Base-by-base conservation (phyloP, 2,888 invertebrate genomes). In the Diploptera punctata region DNA sequence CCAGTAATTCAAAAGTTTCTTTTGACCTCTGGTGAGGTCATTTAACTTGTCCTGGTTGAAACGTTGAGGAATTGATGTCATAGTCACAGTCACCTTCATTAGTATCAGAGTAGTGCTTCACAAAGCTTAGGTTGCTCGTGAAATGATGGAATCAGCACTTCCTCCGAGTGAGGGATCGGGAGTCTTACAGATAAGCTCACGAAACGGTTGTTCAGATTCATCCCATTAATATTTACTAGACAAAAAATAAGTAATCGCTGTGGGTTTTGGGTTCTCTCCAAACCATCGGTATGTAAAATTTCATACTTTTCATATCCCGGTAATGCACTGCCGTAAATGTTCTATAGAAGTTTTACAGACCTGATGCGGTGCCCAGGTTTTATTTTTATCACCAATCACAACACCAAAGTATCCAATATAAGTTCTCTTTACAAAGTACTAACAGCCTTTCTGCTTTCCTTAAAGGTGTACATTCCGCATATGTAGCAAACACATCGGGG, bases 1-100 rank as follows among this genome's bases (percentile, higher is more conserved):
- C 76, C n/a, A 77, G 71, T n/a, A n/a, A n/a, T n/a, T n/a, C n/a
- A n/a, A n/a, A 67, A 54, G 74, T 19, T 52, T 77, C 75, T 73
- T 78, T 78, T 7, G 77, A 73, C 77, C 77, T 74, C 77, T 72
- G 16, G 77, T 72, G n/a, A 78, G 71, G 67, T 77, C 76, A 76
- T 75, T 77, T 31, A 77, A 54, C 71, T 77, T 75, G 16, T 62
- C 33, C 33, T 7, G 10, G 33, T 33, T 33, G 33, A 7, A 33
- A 33, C 33, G 33, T 33, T 33, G 69, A n/a, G 68, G 74, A 67
- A 26, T 71, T 75, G 71, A n/a, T 70, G 70, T 68, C 1, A 26
- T 54, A 33, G 5, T 69, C 65, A 71, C 43, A 61, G 68, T 71
- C 73, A 76, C 68, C 62, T 49, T 76, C 76, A 69, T 44, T 18